Conservation (phyloP, 1,140 invertebrate genomes). For the Sycophila sp. region DNA sequence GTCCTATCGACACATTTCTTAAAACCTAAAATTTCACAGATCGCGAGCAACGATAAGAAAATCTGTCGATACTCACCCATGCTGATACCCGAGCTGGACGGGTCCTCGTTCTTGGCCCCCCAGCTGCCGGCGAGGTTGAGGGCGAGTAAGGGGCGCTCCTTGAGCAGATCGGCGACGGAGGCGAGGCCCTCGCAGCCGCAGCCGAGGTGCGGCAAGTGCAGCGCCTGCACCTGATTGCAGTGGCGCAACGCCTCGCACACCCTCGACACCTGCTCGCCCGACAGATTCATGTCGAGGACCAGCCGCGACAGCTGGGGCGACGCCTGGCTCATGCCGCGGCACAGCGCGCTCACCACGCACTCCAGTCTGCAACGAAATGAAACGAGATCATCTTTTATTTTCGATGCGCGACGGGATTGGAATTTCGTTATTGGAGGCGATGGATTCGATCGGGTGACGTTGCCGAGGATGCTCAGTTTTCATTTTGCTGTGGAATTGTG, state of each 20-base stretch:
- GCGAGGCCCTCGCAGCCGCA: conserved; percentile 68
- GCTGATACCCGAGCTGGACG: conserved; percentile 65
- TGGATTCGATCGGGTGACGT: too few species aligned
- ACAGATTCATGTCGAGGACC: conserved; percentile 68
- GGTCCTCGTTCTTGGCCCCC: conserved; percentile 65
- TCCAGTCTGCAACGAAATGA: conserved; percentile 62
- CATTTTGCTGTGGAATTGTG: too few species aligned
- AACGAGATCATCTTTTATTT: too few species aligned
- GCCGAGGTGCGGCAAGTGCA: conserved; percentile 70
- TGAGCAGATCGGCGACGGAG: conserved; percentile 63
- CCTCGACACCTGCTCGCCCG: conserved; percentile 66
- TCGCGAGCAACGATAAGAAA: conserved; percentile 26
- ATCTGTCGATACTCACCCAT: conserved; percentile 54
- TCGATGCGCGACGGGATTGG: too few species aligned
- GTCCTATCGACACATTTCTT: too few species aligned
- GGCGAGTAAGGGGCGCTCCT: conserved; percentile 63
- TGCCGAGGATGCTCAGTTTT: too few species aligned
- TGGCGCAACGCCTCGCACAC: conserved; percentile 63
- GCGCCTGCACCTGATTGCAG: conserved; percentile 64
- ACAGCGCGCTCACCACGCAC: conserved; percentile 67
- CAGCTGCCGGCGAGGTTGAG: conserved; percentile 68
- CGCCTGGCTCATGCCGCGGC: conserved; percentile 59
- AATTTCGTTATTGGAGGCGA: too few species aligned
- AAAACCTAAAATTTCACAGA: too few species aligned
- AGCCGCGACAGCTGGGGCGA: conserved; percentile 61